Conservation (phyloP, 2,888 invertebrate species). For the Drosophila bunnanda region DNA sequence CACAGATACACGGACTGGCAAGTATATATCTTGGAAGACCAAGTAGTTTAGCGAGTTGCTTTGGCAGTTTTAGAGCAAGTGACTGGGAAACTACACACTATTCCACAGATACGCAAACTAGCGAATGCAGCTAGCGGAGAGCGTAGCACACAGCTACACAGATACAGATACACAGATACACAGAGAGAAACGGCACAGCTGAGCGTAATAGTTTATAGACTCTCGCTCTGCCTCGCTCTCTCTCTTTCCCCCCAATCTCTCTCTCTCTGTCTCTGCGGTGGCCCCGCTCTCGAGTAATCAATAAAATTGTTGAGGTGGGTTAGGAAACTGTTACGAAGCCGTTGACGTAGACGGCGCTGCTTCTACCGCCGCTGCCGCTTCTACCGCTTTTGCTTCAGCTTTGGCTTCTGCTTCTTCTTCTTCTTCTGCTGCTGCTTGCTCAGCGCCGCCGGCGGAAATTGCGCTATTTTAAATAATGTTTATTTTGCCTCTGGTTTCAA, state of each 20-base stretch:
- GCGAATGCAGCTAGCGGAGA: conserved; percentile 46
- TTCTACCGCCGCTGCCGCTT: conserved; percentile 47
- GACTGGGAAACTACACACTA: conserved; percentile 67
- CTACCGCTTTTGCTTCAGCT: conserved; percentile 22
- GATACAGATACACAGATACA: not conserved
- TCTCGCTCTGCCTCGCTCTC: conserved; percentile 37
- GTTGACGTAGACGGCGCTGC: conserved; percentile 45
- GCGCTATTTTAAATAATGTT: conserved; percentile 82
- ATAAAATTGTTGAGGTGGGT: conserved; percentile 85
- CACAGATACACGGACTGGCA: conserved; percentile 7
- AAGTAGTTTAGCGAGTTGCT: conserved; percentile 58
- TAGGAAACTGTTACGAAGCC: conserved; percentile 84
- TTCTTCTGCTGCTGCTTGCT: conserved; percentile 16
- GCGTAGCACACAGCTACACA: conserved; percentile 27
- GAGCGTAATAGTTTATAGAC: conserved; percentile 51
- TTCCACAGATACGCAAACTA: conserved; percentile 52
- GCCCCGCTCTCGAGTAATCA: conserved; percentile 80
- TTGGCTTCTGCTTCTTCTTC: conserved; percentile 32
- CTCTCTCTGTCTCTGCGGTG: conserved; percentile 34
- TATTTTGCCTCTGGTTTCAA: conserved; percentile 66
- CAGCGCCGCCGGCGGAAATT: conserved; percentile 75
- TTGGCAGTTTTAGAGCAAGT: conserved; percentile 64
- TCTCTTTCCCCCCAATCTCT: conserved; percentile 2
- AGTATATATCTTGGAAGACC: conserved; percentile 27
- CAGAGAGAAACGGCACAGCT: conserved; percentile 21